Evolutionary conservation across 2,113 vertebrate species (phyloP), one percentile per base, ranked within the genome.

Genomic region (Mastomys coucha): DNA sequence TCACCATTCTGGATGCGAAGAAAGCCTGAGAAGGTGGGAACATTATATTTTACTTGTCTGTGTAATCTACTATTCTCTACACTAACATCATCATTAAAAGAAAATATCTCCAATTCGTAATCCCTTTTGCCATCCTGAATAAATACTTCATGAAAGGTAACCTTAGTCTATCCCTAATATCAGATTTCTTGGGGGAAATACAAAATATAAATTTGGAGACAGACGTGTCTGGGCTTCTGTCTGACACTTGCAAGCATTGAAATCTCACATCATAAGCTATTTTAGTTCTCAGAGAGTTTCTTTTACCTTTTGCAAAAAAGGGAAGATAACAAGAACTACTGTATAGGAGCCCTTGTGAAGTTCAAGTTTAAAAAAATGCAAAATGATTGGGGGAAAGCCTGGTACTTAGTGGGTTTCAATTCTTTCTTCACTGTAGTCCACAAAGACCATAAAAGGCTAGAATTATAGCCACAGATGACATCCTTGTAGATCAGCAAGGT

Each of bases 261-360:
- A 80, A 80, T 91, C 95, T 92, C 94, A 96, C 93, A 95, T 69
- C 53, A 53, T 45, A 89, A 94, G 94, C 42, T 89, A 70, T 87
- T 96, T 96, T 28, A 91, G 88, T 49, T 95, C 80, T 89, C 77
- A 33, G 13, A 89, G 36, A n/a, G 69, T 94, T 65, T 63, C 78
- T 93, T 95, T 97, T 45, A 90, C 75, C 60, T 91, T 97, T 91
- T 31, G 88, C 28, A 60, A 76, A 86, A 76, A 73, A 58, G 5
- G 63, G 36, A 89, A 69, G 80, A 31, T 88, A 58, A 49, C 78
- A 92, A 81, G n/a, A 96, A 39, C 36, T 95, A 67, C n/a, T 45
- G 69, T 51, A 69, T 45, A 49, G 24, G 24, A 80, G 58, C 69
- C 20, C 13, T 73, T 73, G 28, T 88, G 67, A 72, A 4, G 13